These are phyloP conservation scores for Syrista parreyssii DNA, from an alignment of 2,888 invertebrate genomes.

Conservation along the genomic window DNA sequence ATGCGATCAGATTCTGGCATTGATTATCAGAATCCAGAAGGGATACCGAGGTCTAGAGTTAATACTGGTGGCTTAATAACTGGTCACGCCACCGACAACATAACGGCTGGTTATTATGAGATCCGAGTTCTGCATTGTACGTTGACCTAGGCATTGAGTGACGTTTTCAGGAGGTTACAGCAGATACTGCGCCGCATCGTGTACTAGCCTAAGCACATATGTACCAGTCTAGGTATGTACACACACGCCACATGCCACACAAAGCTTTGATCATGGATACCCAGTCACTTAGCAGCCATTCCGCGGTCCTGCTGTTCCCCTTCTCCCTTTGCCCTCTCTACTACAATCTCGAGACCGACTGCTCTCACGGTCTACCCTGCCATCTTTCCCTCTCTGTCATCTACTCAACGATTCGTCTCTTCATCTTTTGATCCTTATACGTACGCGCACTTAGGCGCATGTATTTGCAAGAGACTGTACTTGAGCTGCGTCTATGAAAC, in stretches of 20 bases:
- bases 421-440: no score
- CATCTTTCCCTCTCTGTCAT: no score
- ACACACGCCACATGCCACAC: background rate
- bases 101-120: background rate
- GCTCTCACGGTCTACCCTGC: no score
- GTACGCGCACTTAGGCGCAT: no score
- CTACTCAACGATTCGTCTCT: no score
- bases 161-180: background rate
- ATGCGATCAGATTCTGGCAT: background rate
- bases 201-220: background rate
- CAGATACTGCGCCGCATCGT: background rate
- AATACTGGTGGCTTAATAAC: background rate
- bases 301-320: background rate
- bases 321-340: background rate
- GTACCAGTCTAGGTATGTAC: background rate
- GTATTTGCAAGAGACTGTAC: no score
- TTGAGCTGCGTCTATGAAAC: no score
- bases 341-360: background rate
- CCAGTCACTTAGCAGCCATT: background rate
- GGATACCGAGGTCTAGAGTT: background rate
- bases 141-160: constrained; percentile 9
- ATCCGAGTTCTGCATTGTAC: background rate
- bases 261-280: background rate
- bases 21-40: background rate
- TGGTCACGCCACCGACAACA: background rate